Base-by-base conservation (phyloP, 1,140 invertebrate species). In the Ips nitidus region DNA sequence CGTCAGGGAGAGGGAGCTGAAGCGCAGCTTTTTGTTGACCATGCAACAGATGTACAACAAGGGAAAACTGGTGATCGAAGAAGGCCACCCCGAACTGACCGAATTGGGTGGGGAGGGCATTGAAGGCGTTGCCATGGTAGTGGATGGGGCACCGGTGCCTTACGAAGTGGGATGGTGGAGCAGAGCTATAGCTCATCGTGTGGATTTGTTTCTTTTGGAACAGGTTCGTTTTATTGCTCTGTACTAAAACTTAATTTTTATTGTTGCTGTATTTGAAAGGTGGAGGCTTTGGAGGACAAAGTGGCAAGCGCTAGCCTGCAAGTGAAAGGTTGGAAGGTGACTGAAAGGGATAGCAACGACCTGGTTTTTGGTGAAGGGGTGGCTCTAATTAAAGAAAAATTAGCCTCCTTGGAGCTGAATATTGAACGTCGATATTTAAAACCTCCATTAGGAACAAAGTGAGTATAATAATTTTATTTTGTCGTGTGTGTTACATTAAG, bases 341-440 rank as follows among this genome's bases (percentile, higher is more conserved):
- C 87, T 45, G 84, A 84, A 58, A 85, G 86, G 74, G 85, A 84
- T 55, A 79, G 82, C 2, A 81, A 82, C 3, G 83, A 86, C 43
- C 80, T 86, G 69, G 83, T 86, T 47, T 82, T 84, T 50, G 79
- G 86, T 2, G 88, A 90, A 76, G 84, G 85, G 55, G 84, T 94
- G 22, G 86, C 87, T 45, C 81, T 91, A 69, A 91, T 91, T 1
- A 87, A 90, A 69, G 87, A 91, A 71, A 86, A 94, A 78, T 84
- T 98, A 62, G 82, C 94, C 0, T 88, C 89, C 3, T 82, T 98
- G 3, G 95, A 98, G 81, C 87, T 89, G 2, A 92, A 93, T 63
- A 95, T 98, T 61, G 95, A 98, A 80, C 84, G 94, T 68, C 83
- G 97, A 73, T 98, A 98, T 80, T 83, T 98, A 43, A 97, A 97